Evolutionary conservation across 1,140 invertebrate species (phyloP).

Genomic region (Calycopis cecrops): DNA sequence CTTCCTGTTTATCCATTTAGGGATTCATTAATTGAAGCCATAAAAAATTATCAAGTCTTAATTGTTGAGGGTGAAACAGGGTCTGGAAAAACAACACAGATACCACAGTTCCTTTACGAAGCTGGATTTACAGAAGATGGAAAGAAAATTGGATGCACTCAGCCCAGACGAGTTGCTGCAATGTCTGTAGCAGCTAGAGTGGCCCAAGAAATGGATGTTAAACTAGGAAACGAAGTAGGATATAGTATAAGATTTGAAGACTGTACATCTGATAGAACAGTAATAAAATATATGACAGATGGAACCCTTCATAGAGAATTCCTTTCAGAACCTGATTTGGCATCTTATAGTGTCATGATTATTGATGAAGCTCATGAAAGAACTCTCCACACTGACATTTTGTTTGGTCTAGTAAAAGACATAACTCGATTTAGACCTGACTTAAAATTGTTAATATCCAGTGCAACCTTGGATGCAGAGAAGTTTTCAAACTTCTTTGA

Average conservation of each 20-base stretch:
- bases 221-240: constrained; percentile 98
- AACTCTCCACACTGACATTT: constrained; percentile 97
- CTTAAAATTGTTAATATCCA: constrained; percentile 97
- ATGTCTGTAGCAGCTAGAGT: constrained; percentile 99
- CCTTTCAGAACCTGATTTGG: constrained; percentile 96
- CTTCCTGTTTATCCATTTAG: constrained; percentile 96
- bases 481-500: constrained; percentile 99
- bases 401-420: constrained; percentile 99
- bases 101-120: constrained; percentile 97
- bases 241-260: constrained; percentile 99
- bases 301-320: constrained; percentile 98
- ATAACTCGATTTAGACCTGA: constrained; percentile 96
- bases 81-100: constrained; percentile 98
- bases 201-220: constrained; percentile 99
- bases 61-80: constrained; percentile 99
- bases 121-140: constrained; percentile 90
- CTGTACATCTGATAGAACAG: constrained; percentile 96
- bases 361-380: constrained; percentile 99
- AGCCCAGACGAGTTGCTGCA: constrained; percentile 97
- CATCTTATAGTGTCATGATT: constrained; percentile 97
- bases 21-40: constrained; percentile 91
- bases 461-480: constrained; percentile 97
- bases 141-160: constrained; percentile 95
- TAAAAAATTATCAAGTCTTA: constrained; percentile 91
- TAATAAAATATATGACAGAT: constrained; percentile 99